Evolutionary conservation across 2,888 invertebrate species (phyloP).

Genomic region (Calameuta pallipes): DNA sequence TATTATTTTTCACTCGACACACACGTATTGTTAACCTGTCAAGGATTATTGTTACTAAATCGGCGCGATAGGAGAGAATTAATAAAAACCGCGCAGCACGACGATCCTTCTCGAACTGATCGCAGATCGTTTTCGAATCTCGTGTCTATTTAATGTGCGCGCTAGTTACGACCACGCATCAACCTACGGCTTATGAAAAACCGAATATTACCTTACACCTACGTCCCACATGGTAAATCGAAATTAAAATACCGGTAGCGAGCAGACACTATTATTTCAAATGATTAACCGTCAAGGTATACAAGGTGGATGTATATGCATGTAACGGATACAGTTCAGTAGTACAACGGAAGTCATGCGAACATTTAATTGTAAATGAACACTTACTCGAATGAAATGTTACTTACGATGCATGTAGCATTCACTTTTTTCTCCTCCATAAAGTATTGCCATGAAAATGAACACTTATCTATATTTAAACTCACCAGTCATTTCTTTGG

Average conservation of each 20-base stretch:
- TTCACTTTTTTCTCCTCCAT: conserved; percentile 25
- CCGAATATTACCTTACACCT: conserved; percentile 16
- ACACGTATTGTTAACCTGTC: background rate
- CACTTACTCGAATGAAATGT: background rate
- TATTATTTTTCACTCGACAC: background rate
- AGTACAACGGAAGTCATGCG: background rate
- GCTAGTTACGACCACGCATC: background rate
- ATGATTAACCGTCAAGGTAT: background rate
- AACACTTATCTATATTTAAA: conserved; percentile 24
- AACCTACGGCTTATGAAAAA: background rate
- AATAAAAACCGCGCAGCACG: background rate
- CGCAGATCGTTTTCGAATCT: background rate
- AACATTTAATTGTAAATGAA: background rate
- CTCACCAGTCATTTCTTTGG: conserved; percentile 30
- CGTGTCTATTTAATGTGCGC: background rate
- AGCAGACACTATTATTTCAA: background rate
- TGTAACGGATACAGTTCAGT: conserved; percentile 8
- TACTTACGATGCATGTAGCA: conserved; percentile 22
- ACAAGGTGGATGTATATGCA: conserved; percentile 5
- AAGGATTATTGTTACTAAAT: background rate
- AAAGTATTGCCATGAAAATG: background rate
- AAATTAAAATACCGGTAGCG: background rate
- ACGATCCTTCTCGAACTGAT: background rate
- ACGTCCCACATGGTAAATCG: conserved; percentile 8
- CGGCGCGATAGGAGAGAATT: background rate